Percentiles rank a stretch among this genome's conserved stretches.
Conservation (phyloP, 2,888 invertebrate genomes). For the Harpalus rufipes region DNA sequence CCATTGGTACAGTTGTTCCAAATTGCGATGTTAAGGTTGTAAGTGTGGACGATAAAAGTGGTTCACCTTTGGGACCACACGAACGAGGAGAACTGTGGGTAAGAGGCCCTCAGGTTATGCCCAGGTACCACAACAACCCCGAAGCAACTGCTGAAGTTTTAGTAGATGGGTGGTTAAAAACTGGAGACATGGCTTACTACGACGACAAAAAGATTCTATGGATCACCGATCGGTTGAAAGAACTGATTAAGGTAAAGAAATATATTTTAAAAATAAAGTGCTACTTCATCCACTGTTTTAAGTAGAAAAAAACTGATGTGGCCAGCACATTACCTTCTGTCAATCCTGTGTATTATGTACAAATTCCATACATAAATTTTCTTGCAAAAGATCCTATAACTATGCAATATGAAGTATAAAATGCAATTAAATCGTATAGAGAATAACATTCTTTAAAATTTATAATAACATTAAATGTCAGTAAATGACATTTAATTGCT, state of each 20-base stretch:
- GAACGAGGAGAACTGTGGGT: conserved; percentile 86
- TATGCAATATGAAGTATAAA: too few species aligned
- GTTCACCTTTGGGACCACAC: conserved; percentile 72
- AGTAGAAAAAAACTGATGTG: too few species aligned
- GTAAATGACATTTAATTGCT: too few species aligned
- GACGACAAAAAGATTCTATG: conserved; percentile 84
- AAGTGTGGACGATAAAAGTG: conserved; percentile 74
- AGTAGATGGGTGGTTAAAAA: conserved; percentile 86
- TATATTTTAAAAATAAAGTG: too few species aligned
- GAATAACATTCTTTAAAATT: too few species aligned
- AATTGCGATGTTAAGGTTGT: conserved; percentile 84
- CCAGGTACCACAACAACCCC: conserved; percentile 85
- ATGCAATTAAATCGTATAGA: too few species aligned
- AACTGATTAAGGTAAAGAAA: conserved; percentile 84
- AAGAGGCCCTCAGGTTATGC: conserved; percentile 90
- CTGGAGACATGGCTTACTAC: conserved; percentile 81
- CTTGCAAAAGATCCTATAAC: too few species aligned
- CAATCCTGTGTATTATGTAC: too few species aligned
- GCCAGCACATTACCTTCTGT: too few species aligned
- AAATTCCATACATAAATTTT: too few species aligned
- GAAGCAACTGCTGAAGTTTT: conserved; percentile 86
- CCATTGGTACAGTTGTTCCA: conserved; percentile 81
- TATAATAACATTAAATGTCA: too few species aligned
- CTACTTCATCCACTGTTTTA: too few species aligned
- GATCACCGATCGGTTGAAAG: conserved; percentile 88